These are phyloP conservation scores for Eupithecia subfuscata DNA, from an alignment of 2,888 invertebrate species.

Conservation along the genomic window DNA sequence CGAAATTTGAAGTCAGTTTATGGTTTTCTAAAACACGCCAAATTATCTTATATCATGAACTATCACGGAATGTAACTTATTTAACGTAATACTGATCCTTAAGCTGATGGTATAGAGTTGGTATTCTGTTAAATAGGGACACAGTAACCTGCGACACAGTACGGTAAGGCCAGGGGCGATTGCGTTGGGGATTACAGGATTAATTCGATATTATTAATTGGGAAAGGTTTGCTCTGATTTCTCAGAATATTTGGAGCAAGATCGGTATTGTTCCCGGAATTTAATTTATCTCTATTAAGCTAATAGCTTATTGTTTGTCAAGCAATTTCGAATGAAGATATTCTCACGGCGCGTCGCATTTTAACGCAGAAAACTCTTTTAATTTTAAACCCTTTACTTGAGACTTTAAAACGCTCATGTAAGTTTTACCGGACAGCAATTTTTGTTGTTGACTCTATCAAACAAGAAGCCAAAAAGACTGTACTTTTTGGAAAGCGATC, in stretches of 20 bases:
- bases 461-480: too few species aligned
- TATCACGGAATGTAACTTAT: neutral
- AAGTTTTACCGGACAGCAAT: too few species aligned
- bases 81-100: neutral
- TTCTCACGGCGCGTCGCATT: neutral
- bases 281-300: neutral
- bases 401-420: too few species aligned
- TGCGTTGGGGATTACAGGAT: slow-evolving; percentile 16
- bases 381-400: too few species aligned
- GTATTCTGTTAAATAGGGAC: neutral
- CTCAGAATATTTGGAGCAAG: neutral
- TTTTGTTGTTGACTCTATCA: too few species aligned
- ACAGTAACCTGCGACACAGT: neutral
- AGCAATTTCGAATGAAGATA: neutral
- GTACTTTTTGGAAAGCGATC: too few species aligned
- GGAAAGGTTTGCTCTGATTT: slow-evolving; percentile 11
- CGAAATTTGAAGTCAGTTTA: too few species aligned
- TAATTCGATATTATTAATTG: slow-evolving; percentile 17
- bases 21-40: too few species aligned
- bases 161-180: slow-evolving; percentile 25
- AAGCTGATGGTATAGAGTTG: neutral
- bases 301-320: neutral
- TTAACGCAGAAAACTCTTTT: too few species aligned
- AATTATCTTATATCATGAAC: too few species aligned
- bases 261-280: neutral